A percentile compares a stretch with the other conserved stretches of the same genome.
These are phyloP conservation scores for Sternarchorhynchus goeldii DNA, from an alignment of 2,797 vertebrate genomes.

Conservation along the genomic window DNA sequence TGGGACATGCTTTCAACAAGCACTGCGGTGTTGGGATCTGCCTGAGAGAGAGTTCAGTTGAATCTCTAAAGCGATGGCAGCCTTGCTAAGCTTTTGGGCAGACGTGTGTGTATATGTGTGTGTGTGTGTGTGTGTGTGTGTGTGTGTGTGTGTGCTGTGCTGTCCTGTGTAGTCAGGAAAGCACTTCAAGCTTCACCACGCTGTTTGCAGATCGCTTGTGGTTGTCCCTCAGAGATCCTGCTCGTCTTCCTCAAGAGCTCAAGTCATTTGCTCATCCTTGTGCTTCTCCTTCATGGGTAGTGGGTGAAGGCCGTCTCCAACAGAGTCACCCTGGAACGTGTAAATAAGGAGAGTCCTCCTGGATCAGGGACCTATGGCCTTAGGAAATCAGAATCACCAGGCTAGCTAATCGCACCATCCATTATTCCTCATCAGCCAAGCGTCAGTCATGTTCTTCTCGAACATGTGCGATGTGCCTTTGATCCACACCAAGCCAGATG, in stretches of 20 bases:
- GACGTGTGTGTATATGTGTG: neutral
- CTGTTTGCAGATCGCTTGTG: neutral
- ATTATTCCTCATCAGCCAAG: neutral
- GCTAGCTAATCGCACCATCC: neutral
- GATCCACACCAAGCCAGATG: conserved; percentile 14
- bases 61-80: no score
- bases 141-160: neutral
- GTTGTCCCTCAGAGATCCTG: neutral
- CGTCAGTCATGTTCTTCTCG: conserved; percentile 21
- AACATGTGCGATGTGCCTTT: conserved; percentile 26
- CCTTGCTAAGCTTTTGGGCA: no score
- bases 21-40: neutral
- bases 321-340: neutral
- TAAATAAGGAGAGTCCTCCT: neutral
- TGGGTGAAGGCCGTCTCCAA: neutral
- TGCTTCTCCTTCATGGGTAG: neutral
- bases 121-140: neutral
- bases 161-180: no score
- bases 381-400: conserved; percentile 30
- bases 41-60: no score
- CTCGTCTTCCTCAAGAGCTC: neutral
- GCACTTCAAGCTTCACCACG: neutral
- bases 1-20: neutral
- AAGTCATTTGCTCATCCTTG: neutral
- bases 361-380: conserved; percentile 24